Base-by-base conservation (phyloP, 2,888 invertebrate species). In the Rhabditoides inermis region DNA sequence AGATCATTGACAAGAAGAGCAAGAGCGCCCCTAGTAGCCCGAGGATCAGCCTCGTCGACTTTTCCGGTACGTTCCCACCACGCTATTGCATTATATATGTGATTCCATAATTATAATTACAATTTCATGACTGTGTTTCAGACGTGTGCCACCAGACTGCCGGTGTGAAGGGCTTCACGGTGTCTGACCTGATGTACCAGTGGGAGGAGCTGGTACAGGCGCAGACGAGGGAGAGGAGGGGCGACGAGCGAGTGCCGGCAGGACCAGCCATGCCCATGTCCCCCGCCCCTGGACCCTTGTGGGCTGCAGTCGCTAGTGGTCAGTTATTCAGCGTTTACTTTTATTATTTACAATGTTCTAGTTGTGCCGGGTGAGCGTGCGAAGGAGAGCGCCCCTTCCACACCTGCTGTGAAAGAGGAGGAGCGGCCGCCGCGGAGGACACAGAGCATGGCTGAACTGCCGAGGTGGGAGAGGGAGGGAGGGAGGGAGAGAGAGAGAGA, bases 11-110 rank as follows among this genome's bases (percentile, higher is more conserved):
- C 45, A 61, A 63, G 50, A 72, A 74, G 58, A 61, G 73, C 41
- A 75, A 77, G 54, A 76, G 76, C 53, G 74, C 74, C 35, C 77
- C 77, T 18, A 73, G 69, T 35, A 74, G 77, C n/a, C 77, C 77
- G 26, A 64, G 67, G 50, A 65, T 76, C 46, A 76, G 76, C 46
- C 70, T 77, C 20, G 72, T 77, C 37, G 78, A 73, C 57, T 73
- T 73, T 50, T 62, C 67, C 2, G 73, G 63, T 61, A 27, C 6
- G 45, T 51, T 51, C n/a, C n/a, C n/a, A n/a, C n/a, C n/a, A n/a
- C n/a, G n/a, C n/a, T n/a, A n/a, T 40, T 22, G 6, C 15, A 18
- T 12, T 23, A 36, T 27, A 26, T 25, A 23, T 20, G n/a, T 39
- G 23, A 25, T 26, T 45, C 22, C 28, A 37, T 20, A 52, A 26